phyloP scores from a whole-genome alignment of 2,113 vertebrate species.

The Psophia crepitans region DNA sequence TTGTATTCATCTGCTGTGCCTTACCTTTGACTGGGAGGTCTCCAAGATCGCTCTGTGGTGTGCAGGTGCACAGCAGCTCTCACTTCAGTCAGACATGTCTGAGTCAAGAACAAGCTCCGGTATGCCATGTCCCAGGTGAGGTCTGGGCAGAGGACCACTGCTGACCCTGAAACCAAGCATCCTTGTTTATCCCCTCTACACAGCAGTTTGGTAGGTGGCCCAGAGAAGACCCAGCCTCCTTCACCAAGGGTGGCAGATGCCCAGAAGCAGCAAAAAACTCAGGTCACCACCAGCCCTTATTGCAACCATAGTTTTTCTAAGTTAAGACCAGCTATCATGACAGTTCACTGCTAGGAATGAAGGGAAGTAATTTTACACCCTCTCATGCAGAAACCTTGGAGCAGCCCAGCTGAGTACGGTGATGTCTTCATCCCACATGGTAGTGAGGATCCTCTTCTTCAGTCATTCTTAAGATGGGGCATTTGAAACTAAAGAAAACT shows the following conservation, averaged over 20 bases:
- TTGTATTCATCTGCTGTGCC: not conserved
- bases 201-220: not conserved
- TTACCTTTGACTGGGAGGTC: not conserved
- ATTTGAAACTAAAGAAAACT: not conserved
- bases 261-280: not conserved
- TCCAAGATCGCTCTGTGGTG: not conserved
- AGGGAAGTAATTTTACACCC: not conserved
- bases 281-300: not conserved
- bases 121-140: not conserved
- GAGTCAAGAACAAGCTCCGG: not conserved
- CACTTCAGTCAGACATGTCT: rapidly evolving
- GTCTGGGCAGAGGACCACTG: not conserved
- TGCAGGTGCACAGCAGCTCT: not conserved
- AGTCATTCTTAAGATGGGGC: not conserved
- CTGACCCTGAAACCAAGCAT: not conserved
- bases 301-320: rapidly evolving
- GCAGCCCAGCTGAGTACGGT: not conserved
- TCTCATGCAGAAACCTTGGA: rapidly evolving
- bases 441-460: not conserved
- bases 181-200: not conserved
- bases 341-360: not conserved
- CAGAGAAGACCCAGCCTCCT: not conserved
- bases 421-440: not conserved
- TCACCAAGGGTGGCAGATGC: not conserved
- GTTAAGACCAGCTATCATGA: not conserved